A percentile compares a stretch with the other conserved stretches of the same genome.
These are phyloP conservation scores for Anoplopoma fimbria DNA, from an alignment of 2,113 vertebrate genomes.

Conservation along the genomic window DNA sequence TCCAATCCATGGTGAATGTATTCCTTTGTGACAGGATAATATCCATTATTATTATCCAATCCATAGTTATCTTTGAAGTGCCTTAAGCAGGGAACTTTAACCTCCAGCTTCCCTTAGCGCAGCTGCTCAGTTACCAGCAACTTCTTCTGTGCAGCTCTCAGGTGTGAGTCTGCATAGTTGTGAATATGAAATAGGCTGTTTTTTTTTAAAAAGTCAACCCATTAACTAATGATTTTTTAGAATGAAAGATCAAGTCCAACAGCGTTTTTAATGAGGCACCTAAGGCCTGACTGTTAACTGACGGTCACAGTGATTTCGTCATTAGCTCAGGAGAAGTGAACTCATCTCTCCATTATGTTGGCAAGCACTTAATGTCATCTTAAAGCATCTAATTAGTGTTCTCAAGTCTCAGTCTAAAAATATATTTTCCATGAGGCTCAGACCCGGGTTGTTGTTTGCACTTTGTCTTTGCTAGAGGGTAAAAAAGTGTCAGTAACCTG, in stretches of 20 bases:
- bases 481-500: slow-evolving; percentile 25
- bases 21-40: neutral
- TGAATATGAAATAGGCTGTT: neutral
- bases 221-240: neutral
- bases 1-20: neutral
- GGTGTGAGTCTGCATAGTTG: neutral
- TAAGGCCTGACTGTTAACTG: neutral
- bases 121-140: slow-evolving; percentile 27
- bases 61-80: slow-evolving; percentile 48
- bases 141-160: slow-evolving; percentile 10
- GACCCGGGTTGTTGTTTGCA: slow-evolving; percentile 36
- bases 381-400: slow-evolving; percentile 5
- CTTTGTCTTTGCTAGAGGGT: slow-evolving; percentile 29
- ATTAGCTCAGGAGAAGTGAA: slow-evolving; percentile 3
- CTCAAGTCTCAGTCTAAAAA: neutral
- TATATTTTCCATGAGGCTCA: neutral
- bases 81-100: slow-evolving; percentile 41
- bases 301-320: neutral
- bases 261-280: neutral
- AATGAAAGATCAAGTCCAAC: neutral
- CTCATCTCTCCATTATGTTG: neutral
- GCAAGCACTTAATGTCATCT: neutral
- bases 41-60: neutral
- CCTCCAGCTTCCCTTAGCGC: slow-evolving; percentile 3
- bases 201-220: neutral